A percentile compares a stretch with the other conserved stretches of the same genome.
phyloP scores from a whole-genome alignment of 2,888 invertebrate genomes.

The Campoplex nolae region DNA sequence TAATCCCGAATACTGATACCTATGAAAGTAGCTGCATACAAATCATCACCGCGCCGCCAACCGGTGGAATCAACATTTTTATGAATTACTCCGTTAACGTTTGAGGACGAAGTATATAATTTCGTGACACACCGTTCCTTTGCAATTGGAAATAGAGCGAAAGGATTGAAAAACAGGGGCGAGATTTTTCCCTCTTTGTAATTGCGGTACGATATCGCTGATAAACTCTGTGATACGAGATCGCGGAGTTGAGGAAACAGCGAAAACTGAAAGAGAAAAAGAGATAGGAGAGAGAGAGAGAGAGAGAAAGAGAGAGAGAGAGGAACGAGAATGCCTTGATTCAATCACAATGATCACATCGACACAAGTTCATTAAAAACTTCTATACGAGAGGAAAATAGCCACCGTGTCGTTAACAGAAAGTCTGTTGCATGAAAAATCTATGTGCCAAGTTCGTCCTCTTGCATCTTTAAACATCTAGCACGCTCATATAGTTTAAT shows the following conservation, averaged over 20 bases:
- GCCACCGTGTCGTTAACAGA: neutral
- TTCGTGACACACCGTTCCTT: neutral
- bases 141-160: neutral
- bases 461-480: neutral
- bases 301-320: neutral
- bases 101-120: neutral
- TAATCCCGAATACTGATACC: neutral
- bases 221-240: neutral
- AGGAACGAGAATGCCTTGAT: conserved; percentile 9
- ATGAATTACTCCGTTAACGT: neutral
- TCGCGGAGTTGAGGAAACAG: neutral
- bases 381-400: conserved; percentile 21
- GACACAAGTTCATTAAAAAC: conserved; percentile 64
- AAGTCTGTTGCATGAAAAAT: conserved; percentile 55
- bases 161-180: neutral
- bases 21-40: neutral
- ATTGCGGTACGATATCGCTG: conserved; percentile 10
- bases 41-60: no score
- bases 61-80: neutral
- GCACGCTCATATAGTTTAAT: neutral
- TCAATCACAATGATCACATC: conserved; percentile 49
- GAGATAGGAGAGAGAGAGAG: neutral
- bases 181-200: neutral
- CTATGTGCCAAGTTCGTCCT: neutral
- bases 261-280: neutral